A percentile compares a stretch with the other conserved stretches of the same genome.
Conservation (phyloP, 2,888 invertebrate genomes). For the Temnothorax rugatulus region DNA sequence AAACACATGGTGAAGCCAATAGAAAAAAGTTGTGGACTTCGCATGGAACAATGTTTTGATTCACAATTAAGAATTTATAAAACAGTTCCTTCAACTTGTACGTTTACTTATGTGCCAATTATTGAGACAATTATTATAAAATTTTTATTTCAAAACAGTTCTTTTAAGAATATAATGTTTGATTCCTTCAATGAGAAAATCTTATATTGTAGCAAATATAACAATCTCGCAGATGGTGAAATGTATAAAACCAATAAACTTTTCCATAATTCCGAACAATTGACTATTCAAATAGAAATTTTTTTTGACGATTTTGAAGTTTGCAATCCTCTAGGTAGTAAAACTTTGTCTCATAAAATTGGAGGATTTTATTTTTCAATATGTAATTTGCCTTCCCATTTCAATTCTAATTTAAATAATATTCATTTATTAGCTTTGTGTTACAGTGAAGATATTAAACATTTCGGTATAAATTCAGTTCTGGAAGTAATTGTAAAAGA, state of each 20-base stretch:
- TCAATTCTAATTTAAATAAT: slow-evolving; percentile 25
- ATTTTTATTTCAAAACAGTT: slow-evolving; percentile 6
- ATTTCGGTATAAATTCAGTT: neutral
- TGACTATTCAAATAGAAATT: slow-evolving; percentile 19
- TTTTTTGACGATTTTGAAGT: neutral
- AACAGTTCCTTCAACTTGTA: slow-evolving; percentile 7
- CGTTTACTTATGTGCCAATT: slow-evolving; percentile 7
- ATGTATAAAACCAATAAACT: slow-evolving; percentile 23
- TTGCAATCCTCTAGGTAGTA: slow-evolving; percentile 8
- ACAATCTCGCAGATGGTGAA: slow-evolving; percentile 7
- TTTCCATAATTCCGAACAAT: neutral
- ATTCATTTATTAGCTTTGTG: slow-evolving; percentile 14
- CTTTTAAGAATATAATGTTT: slow-evolving; percentile 1
- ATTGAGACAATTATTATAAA: slow-evolving; percentile 1
- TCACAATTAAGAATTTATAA: slow-evolving; percentile 19
- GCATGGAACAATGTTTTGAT: neutral
- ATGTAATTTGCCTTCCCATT: neutral
- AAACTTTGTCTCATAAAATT: slow-evolving; percentile 25
- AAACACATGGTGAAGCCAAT: neutral
- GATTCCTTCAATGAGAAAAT: neutral
- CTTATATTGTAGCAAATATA: slow-evolving; percentile 1
- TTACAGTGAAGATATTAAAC: slow-evolving; percentile 12
- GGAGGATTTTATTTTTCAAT: slow-evolving; percentile 1
- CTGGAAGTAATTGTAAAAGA: slow-evolving; percentile 2
- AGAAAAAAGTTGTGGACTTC: slow-evolving; percentile 22